Base-by-base conservation (phyloP, 1,140 invertebrate genomes). In the Aphidius ervi region DNA sequence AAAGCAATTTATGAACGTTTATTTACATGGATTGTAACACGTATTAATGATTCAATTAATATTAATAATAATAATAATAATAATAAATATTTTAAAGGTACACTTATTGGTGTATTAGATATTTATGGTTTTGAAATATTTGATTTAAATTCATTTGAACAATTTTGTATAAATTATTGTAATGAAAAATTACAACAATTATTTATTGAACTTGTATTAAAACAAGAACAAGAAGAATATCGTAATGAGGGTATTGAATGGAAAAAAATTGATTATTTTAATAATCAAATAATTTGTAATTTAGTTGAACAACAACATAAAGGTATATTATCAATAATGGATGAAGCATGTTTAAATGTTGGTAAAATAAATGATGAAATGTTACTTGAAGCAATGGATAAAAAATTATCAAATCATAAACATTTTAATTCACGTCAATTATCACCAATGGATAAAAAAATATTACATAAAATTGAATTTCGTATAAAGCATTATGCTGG, bases 41-140 rank as follows among this genome's bases (percentile, higher is more conserved):
- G 91, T 71, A 93, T 97, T 46, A 98, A 98, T 79, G 82, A 87
- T 53, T 90, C 90, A 0, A 94, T 95, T 59, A 85, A 89, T 58
- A 85, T 88, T 2, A 48, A 63, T 48, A 80, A 82, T 65, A 69
- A 78, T 0, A 73, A 65, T 9, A 74, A 75, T 54, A 80, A 77
- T 10, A 74, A 73, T 1, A 85, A 82, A 70, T 81, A 77, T n/a
- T 87, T 87, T 63, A 86, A 85, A 68, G 88, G 89, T 72, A 93
- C 91, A 1, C 85, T 97, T 2, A 98, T 98, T 67, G 95, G 95
- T 20, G 95, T 98, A 4, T 80, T 98, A 37, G 95, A 98, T 71
- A 98, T 98, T 71, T 98, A 98, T 75, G 96, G 96, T 10, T 98
- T 98, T 81, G 95, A 98, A 83, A 95, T 98, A 63, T 97, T 98